Percentiles rank a stretch among this genome's conserved stretches.
These are phyloP conservation scores for Allacma fusca DNA, from an alignment of 2,888 invertebrate genomes.

Conservation along the genomic window DNA sequence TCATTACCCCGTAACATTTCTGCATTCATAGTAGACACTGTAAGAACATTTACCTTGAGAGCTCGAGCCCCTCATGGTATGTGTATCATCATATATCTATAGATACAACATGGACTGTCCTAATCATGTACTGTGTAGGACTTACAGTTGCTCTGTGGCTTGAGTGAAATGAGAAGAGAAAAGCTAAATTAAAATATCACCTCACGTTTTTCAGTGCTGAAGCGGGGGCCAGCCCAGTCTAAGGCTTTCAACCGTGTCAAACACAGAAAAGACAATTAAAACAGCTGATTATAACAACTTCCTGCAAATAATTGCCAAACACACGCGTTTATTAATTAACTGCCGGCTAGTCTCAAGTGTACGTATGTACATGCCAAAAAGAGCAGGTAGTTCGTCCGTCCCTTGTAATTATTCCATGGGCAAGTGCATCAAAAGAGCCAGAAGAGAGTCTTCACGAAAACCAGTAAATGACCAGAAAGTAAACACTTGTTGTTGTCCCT, in stretches of 20 bases:
- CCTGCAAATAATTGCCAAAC: constrained; percentile 46
- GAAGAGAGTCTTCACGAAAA: neutral
- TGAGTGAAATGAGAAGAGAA: constrained; percentile 24
- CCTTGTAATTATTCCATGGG: constrained; percentile 38
- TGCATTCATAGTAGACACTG: too few species aligned
- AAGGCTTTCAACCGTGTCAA: constrained; percentile 36
- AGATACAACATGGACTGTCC: too few species aligned
- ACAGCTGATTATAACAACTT: constrained; percentile 46
- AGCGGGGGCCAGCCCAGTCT: neutral
- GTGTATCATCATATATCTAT: too few species aligned
- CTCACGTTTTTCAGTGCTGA: constrained; percentile 28
- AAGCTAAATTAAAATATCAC: constrained; percentile 40
- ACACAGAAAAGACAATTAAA: constrained; percentile 42
- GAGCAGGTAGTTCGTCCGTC: neutral
- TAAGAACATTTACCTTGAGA: too few species aligned
- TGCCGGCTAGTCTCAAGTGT: constrained; percentile 23
- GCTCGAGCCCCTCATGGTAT: too few species aligned
- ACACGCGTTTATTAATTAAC: constrained; percentile 49
- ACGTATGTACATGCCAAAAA: neutral
- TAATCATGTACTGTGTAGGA: too few species aligned
- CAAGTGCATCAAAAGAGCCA: neutral
- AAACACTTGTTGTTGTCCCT: constrained; percentile 28
- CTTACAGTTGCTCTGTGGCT: too few species aligned
- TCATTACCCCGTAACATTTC: too few species aligned
- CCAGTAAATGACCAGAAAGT: constrained; percentile 15